Percentiles rank a stretch among this genome's conserved stretches.
Evolutionary conservation across 2,113 vertebrate genomes (phyloP).

Genomic region (Eulacestoma nigropectus): DNA sequence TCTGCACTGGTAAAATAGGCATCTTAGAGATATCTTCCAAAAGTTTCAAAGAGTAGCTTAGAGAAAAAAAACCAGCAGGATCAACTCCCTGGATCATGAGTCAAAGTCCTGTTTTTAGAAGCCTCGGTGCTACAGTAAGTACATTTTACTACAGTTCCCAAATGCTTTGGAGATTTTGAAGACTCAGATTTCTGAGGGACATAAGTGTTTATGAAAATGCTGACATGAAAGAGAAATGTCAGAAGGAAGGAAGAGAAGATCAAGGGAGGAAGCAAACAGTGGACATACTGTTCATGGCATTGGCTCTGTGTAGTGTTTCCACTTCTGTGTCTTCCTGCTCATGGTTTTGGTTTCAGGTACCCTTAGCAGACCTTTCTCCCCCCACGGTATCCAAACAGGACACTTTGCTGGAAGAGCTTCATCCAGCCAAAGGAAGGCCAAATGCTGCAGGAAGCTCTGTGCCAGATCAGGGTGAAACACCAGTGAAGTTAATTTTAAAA

Average conservation of each 20-base stretch:
- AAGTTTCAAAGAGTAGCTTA: background rate
- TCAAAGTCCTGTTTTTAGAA: background rate
- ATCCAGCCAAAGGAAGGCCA: background rate
- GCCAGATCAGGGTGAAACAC: slow-evolving; percentile 9
- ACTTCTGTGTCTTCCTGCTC: background rate
- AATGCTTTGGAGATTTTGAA: background rate
- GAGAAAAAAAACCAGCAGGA: background rate
- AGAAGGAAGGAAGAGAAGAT: background rate
- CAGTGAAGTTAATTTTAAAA: slow-evolving; percentile 28
- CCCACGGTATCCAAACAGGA: background rate
- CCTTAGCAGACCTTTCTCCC: background rate
- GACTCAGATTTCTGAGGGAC: background rate
- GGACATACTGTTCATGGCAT: background rate
- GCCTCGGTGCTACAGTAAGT: background rate
- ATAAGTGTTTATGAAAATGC: background rate
- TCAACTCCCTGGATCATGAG: background rate
- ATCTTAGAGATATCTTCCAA: background rate
- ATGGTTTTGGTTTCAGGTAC: slow-evolving; percentile 9
- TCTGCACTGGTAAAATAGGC: background rate
- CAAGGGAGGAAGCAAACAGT: background rate
- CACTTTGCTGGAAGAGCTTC: background rate
- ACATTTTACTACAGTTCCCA: background rate
- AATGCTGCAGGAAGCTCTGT: background rate
- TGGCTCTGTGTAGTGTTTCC: background rate
- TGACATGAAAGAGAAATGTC: background rate